Evolutionary conservation across 1,140 invertebrate species (phyloP), one percentile per base, ranked within the genome.

Genomic region (Lordiphosa stackelbergi): DNA sequence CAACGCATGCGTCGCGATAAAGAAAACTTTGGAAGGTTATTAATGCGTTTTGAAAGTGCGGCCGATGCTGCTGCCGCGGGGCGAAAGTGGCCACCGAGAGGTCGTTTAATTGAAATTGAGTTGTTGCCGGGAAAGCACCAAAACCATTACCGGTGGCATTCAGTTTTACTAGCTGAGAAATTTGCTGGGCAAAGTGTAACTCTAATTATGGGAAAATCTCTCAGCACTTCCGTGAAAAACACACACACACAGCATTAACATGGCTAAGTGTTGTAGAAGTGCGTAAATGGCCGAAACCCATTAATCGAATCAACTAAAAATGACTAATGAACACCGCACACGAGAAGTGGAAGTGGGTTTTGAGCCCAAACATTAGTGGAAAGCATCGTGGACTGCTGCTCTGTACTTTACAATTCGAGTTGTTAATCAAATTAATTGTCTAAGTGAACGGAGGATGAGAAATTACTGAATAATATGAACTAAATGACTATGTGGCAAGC

Each of bases 141-240:
- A 19, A 28, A 46, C 65, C 58, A 83, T 83, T 83, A 83, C 72
- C 72, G 78, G 77, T 83, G 38, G 54, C 75, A 75, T 75, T 81
- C 59, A 62, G 46, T 53, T 79, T 71, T 74, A 79, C 56, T 79
- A 56, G 75, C 75, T 79, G 75, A 79, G 75, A 79, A 79, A 75
- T 81, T 71, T 49, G 71, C 70, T 48, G 49, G 61, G 43, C 58
- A 45, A 77, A 72, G 54, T 41, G 43, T 43, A 48, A 35, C 72
- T 70, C 72, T 83, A 83, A 83, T 83, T 83, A 83, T 83, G 77
- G 77, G 77, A 83, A 81, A 81, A 81, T 53, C 75, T 81, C 63
- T 64, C 49, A 52, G 52, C 66, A 71, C 66, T 81, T 79, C 75
- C 75, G 75, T 74, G 35, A 72, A 79, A 81, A 66, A 52, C 57